A percentile compares a stretch with the other conserved stretches of the same genome.
phyloP scores from a whole-genome alignment of 2,113 vertebrate species.

The Theristicus caerulescens region DNA sequence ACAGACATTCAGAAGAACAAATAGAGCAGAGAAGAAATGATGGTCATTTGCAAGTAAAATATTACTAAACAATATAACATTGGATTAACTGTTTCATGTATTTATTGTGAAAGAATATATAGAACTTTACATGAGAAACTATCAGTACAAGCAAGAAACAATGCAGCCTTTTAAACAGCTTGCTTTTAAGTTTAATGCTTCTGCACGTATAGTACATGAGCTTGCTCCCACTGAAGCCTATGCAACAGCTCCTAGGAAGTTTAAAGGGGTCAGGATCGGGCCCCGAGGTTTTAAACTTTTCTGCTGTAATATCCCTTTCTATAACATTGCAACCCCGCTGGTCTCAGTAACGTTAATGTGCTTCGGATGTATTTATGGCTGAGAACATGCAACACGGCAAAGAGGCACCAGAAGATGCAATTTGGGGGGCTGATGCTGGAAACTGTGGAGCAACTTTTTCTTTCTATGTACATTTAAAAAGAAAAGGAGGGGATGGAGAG shows the following conservation, averaged over 20 bases:
- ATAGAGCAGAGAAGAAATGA: conserved; percentile 64
- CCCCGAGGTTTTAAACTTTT: conserved; percentile 3
- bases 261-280: background rate
- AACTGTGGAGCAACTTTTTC: background rate
- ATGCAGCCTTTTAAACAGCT: conserved; percentile 14
- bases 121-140: conserved; percentile 54
- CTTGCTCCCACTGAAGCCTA: background rate
- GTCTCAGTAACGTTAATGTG: background rate
- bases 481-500: background rate
- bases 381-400: conserved; percentile 22
- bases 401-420: background rate
- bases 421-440: background rate
- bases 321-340: background rate
- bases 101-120: conserved; percentile 63
- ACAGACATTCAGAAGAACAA: conserved; percentile 66
- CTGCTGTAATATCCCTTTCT: conserved; percentile 6
- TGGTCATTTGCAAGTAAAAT: conserved; percentile 69
- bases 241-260: background rate
- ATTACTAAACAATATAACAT: conserved; percentile 60
- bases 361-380: conserved; percentile 29
- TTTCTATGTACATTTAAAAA: background rate
- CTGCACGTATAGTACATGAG: background rate
- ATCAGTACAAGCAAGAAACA: conserved; percentile 54
- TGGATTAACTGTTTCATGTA: conserved; percentile 70
- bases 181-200: conserved; percentile 21